These are phyloP conservation scores for Hofmannophila pseudospretella DNA, from an alignment of 2,888 invertebrate genomes.

Conservation along the genomic window DNA sequence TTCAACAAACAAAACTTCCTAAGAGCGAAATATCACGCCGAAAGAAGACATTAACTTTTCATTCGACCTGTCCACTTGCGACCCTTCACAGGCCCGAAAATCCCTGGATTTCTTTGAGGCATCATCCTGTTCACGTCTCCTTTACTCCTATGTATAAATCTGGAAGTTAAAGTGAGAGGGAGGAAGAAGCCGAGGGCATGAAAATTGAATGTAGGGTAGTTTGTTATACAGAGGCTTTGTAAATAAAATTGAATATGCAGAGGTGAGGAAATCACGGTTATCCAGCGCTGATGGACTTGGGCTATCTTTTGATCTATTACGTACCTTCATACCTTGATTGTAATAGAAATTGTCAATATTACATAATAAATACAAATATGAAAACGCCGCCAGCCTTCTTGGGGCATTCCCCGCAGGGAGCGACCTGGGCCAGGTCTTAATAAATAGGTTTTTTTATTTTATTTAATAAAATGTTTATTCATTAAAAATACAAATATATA, in stretches of 20 bases:
- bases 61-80: slow-evolving; percentile 43
- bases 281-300: slow-evolving; percentile 39
- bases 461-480: no score
- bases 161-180: slow-evolving; percentile 17
- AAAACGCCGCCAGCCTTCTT: no score
- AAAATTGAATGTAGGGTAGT: slow-evolving; percentile 53
- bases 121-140: slow-evolving; percentile 27
- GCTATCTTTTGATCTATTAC: neutral
- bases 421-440: no score
- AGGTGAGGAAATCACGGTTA: slow-evolving; percentile 67
- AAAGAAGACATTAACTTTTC: slow-evolving; percentile 41
- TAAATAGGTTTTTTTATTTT: no score
- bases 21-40: slow-evolving; percentile 32
- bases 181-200: slow-evolving; percentile 27
- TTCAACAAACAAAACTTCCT: slow-evolving; percentile 8
- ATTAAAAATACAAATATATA: no score
- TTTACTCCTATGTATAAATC: slow-evolving; percentile 13
- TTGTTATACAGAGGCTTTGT: slow-evolving; percentile 57
- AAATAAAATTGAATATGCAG: slow-evolving; percentile 74
- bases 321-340: neutral
- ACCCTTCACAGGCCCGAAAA: slow-evolving; percentile 27
- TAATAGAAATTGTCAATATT: no score
- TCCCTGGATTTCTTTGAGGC: slow-evolving; percentile 46
- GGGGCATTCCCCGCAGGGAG: no score
- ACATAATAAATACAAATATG: no score